A percentile compares a stretch with the other conserved stretches of the same genome.
Evolutionary conservation across 2,888 invertebrate species (phyloP).

Genomic region (Drosophila basisetae): DNA sequence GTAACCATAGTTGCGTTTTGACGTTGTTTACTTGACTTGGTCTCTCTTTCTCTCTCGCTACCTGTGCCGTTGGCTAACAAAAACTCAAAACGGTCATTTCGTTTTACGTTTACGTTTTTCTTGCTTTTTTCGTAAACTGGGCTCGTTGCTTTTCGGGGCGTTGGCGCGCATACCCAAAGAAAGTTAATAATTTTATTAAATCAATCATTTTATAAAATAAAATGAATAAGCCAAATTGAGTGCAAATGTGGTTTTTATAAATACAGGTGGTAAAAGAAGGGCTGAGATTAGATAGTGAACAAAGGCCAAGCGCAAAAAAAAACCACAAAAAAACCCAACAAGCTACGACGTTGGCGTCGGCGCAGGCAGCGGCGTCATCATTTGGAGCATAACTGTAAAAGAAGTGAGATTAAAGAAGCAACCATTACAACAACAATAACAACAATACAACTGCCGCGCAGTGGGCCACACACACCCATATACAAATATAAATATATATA

Average conservation of each 20-base stretch:
- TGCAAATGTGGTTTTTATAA: slow-evolving; percentile 13
- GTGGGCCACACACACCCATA: slow-evolving; percentile 49
- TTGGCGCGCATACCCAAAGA: slow-evolving; percentile 59
- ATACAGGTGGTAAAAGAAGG: slow-evolving; percentile 1
- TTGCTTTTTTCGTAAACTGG: slow-evolving; percentile 43
- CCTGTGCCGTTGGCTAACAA: slow-evolving; percentile 50
- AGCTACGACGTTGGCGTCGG: slow-evolving; percentile 46
- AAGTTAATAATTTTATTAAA: slow-evolving; percentile 50
- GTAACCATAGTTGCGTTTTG: slow-evolving; percentile 52
- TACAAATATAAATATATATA: slow-evolving; percentile 1
- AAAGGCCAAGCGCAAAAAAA: slow-evolving; percentile 35
- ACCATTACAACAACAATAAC: slow-evolving; percentile 34
- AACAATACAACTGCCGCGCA: slow-evolving; percentile 23
- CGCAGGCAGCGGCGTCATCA: slow-evolving; percentile 66
- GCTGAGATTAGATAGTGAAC: slow-evolving; percentile 63
- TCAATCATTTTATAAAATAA: slow-evolving; percentile 14
- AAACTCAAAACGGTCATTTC: slow-evolving; percentile 79
- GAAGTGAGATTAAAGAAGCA: slow-evolving; percentile 69
- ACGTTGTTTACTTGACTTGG: slow-evolving; percentile 54
- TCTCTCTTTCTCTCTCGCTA: slow-evolving; percentile 28
- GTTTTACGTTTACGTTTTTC: slow-evolving; percentile 69
- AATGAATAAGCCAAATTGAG: slow-evolving; percentile 33
- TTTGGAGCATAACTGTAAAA: slow-evolving; percentile 73
- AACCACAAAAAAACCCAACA: slow-evolving; percentile 43
- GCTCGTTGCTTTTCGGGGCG: slow-evolving; percentile 69